Conservation (phyloP, 2,888 invertebrate species). For the Maniola hyperantus region DNA sequence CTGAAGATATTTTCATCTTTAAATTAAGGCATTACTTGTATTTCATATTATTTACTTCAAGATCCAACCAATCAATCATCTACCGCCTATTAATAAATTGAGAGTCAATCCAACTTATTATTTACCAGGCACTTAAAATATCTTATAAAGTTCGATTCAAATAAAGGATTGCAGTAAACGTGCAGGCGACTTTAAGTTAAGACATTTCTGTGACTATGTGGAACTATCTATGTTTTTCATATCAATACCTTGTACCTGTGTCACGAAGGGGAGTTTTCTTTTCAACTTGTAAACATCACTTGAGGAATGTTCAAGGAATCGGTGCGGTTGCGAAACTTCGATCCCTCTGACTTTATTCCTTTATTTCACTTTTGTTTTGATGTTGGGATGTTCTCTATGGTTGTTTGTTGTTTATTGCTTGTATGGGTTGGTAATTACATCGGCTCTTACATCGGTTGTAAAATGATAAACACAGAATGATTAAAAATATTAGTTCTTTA, state of each 20-base stretch:
- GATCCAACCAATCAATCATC: no score
- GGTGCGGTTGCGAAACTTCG: constrained; percentile 62
- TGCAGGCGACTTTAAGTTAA: no score
- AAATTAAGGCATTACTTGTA: no score
- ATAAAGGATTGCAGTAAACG: no score
- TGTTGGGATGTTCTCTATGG: constrained; percentile 14
- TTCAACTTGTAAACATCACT: constrained; percentile 73
- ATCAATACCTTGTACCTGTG: constrained; percentile 44
- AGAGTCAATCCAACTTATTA: no score
- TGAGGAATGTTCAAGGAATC: constrained; percentile 67
- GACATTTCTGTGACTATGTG: not conserved
- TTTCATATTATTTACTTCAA: no score
- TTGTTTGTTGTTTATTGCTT: constrained; percentile 23
- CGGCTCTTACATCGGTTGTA: not conserved
- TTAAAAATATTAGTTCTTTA: no score
- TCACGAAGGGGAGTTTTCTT: constrained; percentile 58
- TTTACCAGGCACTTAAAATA: no score
- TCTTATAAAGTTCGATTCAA: no score
- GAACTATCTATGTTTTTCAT: not conserved
- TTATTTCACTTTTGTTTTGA: constrained; percentile 29
- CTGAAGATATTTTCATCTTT: no score
- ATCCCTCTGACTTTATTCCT: constrained; percentile 48
- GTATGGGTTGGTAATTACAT: not conserved
- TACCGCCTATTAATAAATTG: no score
- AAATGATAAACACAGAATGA: not conserved